Conservation (phyloP, 2,113 vertebrate species). For the Alces alces region DNA sequence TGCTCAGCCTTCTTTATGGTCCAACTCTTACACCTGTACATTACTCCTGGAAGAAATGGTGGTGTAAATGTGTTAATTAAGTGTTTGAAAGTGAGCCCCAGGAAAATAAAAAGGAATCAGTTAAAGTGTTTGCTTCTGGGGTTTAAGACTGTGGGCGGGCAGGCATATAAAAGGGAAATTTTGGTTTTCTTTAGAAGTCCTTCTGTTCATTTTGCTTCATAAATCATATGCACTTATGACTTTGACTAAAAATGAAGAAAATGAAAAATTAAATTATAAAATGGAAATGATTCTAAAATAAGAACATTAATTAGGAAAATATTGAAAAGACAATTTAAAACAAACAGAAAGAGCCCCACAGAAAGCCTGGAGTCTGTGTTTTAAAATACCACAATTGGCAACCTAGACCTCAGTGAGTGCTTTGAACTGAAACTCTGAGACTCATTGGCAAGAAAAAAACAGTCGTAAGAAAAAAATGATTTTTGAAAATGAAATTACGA, state of each 20-base stretch:
- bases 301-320: slow-evolving; percentile 30
- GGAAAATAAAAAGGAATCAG: slow-evolving; percentile 17
- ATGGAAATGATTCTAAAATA: slow-evolving; percentile 21
- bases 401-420: not conserved
- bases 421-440: slow-evolving; percentile 36
- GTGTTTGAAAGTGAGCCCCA: not conserved
- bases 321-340: not conserved
- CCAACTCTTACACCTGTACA: not conserved
- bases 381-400: not conserved
- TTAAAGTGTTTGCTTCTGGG: slow-evolving; percentile 10
- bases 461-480: not conserved
- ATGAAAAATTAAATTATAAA: slow-evolving; percentile 32
- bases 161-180: not conserved
- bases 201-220: not conserved
- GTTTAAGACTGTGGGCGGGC: not conserved
- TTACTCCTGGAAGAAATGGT: not conserved
- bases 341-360: not conserved
- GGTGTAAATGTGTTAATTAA: slow-evolving; percentile 41
- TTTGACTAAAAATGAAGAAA: slow-evolving; percentile 21
- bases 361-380: not conserved
- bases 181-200: not conserved
- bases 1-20: not conserved
- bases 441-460: not conserved
- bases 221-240: not conserved
- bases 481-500: not conserved